Conservation (phyloP, 2,113 vertebrate genomes). For the Stercorarius parasiticus region DNA sequence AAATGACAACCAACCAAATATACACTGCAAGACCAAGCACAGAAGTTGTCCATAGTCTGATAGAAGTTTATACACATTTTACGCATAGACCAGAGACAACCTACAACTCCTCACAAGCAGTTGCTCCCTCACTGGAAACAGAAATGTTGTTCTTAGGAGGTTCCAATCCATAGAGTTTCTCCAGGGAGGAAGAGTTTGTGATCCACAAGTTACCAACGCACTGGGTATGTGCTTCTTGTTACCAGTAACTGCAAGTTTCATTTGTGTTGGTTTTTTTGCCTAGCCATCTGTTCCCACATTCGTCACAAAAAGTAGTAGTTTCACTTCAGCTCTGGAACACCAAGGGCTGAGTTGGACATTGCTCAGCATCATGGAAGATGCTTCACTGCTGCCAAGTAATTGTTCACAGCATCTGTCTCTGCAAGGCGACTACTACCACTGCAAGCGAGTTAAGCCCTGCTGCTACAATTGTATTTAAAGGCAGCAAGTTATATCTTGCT, state of each 20-base stretch:
- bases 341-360: accelerated
- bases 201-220: neutral
- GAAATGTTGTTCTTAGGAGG: neutral
- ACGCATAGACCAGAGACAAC: neutral
- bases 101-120: neutral
- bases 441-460: neutral
- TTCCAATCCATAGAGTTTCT: neutral
- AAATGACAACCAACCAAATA: neutral
- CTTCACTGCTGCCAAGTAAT: neutral
- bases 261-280: neutral
- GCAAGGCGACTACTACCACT: neutral
- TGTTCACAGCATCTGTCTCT: neutral
- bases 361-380: neutral
- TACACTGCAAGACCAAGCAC: neutral
- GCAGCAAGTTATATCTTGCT: neutral
- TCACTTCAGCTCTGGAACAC: neutral
- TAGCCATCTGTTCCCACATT: neutral
- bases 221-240: neutral
- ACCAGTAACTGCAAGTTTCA: neutral
- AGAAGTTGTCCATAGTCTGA: neutral
- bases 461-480: neutral
- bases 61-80: neutral
- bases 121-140: neutral
- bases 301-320: neutral
- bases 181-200: neutral